Evolutionary conservation across 92 coral and sea anemone species (phyloP).

Genomic region (Meandrina meandrites): DNA sequence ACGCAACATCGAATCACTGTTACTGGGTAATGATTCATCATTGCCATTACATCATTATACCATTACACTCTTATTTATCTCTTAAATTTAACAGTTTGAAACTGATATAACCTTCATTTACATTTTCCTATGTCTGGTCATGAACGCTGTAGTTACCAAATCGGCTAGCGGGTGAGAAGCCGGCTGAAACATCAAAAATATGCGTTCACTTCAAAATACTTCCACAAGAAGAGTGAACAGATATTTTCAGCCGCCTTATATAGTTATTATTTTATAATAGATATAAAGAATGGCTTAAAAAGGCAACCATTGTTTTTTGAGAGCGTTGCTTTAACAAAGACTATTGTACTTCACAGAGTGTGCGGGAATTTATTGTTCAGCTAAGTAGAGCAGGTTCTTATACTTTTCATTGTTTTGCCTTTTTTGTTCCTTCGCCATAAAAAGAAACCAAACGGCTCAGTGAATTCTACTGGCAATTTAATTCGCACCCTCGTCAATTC

Average conservation of each 20-base stretch:
- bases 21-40: not conserved
- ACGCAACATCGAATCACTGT: not conserved
- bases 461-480: not conserved
- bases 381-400: not conserved
- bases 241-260: slow-evolving; percentile 22
- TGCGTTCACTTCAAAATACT: not conserved
- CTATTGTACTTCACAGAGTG: slow-evolving; percentile 20
- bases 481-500: not conserved
- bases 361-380: slow-evolving; percentile 2
- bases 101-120: not conserved
- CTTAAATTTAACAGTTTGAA: not conserved
- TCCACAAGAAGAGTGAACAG: not conserved
- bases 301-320: slow-evolving; percentile 17
- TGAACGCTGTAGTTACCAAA: not conserved
- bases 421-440: slow-evolving; percentile 2
- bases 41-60: too few species aligned
- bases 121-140: not conserved
- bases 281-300: slow-evolving; percentile 31
- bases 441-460: slow-evolving; percentile 5
- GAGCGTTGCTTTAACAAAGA: slow-evolving; percentile 29
- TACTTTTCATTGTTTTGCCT: slow-evolving; percentile 1
- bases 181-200: not conserved
- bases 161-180: not conserved
- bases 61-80: not conserved
- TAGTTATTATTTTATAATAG: slow-evolving; percentile 13